Evolutionary conservation across 2,888 invertebrate species (phyloP), one percentile per base, ranked within the genome.

Genomic region (Drosophila stalkeri): DNA sequence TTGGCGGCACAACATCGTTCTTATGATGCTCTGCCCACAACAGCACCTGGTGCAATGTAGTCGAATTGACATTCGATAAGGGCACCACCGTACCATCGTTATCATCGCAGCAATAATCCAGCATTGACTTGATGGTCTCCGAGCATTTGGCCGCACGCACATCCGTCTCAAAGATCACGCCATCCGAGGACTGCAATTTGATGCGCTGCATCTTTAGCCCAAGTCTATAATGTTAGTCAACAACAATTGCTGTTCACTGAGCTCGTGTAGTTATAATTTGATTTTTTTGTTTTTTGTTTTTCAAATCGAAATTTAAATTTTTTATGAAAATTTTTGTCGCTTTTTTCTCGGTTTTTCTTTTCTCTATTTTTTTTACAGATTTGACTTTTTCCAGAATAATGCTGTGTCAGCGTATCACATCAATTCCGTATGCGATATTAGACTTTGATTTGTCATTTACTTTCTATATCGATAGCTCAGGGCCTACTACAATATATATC

Each of bases 121-220:
- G 49, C 86, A 83, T 83, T 8, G 77, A 81, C n/a, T 77, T 79
- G 16, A 83, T 83, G 16, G 77, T 86, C 8, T 70, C 68, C 2
- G 86, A 86, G 41, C 86, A 86, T 11, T 86, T 83, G 56, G 81
- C 86, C n/a, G 77, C 81, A 51, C 79, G 65, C 31, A 83, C 72
- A 49, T 83, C 84, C 2, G 75, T 83, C 33, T 83, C 86, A 12
- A 83, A 83, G 46, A 81, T 69, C 7, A 81, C 81, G 18, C 77
- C 81, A 16, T 83, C 83, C 6, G 83, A 81, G 2, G 83, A 86
- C 14, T 86, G 81, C 64, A 83, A 65, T 51, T 71, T 81, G 18
- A 83, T 83, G 72, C 39, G 52, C 5, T 52, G 41, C 61, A 61
- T 62, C n/a, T 47, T 5, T 2, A 2, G 0, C 5, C 2, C 9